phyloP scores from a whole-genome alignment of 2,888 invertebrate genomes.

The Scaptomyza polygonia region DNA sequence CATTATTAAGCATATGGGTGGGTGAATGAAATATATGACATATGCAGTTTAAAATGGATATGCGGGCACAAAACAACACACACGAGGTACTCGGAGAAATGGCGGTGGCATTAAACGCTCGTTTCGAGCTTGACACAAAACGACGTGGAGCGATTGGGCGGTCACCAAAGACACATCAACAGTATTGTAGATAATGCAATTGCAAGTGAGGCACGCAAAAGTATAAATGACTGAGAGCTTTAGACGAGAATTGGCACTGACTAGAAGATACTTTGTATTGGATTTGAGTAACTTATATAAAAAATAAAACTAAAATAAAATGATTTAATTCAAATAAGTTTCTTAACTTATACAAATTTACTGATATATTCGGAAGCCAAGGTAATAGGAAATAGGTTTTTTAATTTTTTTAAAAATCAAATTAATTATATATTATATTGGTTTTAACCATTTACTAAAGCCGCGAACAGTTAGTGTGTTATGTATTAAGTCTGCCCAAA shows the following conservation, averaged over 20 bases:
- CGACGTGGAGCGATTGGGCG: conserved; percentile 53
- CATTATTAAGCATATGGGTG: conserved; percentile 36
- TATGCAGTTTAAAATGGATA: conserved; percentile 66
- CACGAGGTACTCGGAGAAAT: background rate
- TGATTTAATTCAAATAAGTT: too few relatives aligned
- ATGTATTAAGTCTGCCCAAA: background rate
- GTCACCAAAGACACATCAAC: conserved; percentile 37
- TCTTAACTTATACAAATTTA: too few relatives aligned
- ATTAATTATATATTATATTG: too few relatives aligned
- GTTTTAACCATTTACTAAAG: too few relatives aligned
- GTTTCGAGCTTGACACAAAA: conserved; percentile 52
- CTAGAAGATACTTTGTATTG: background rate
- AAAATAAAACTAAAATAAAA: too few relatives aligned
- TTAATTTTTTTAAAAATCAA: too few relatives aligned
- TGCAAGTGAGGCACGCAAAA: conserved; percentile 53
- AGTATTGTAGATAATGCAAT: conserved; percentile 66
- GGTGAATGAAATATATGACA: conserved; percentile 28
- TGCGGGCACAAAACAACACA: conserved; percentile 22
- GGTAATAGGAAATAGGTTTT: too few relatives aligned
- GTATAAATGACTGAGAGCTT: background rate
- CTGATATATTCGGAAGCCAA: too few relatives aligned
- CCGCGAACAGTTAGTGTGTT: too few relatives aligned
- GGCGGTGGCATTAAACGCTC: conserved; percentile 68
- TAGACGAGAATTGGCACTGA: background rate
- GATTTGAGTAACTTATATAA: too few relatives aligned